Evolutionary conservation across 2,113 vertebrate species (phyloP), one percentile per base, ranked within the genome.

Genomic region (Pao palembangensis): DNA sequence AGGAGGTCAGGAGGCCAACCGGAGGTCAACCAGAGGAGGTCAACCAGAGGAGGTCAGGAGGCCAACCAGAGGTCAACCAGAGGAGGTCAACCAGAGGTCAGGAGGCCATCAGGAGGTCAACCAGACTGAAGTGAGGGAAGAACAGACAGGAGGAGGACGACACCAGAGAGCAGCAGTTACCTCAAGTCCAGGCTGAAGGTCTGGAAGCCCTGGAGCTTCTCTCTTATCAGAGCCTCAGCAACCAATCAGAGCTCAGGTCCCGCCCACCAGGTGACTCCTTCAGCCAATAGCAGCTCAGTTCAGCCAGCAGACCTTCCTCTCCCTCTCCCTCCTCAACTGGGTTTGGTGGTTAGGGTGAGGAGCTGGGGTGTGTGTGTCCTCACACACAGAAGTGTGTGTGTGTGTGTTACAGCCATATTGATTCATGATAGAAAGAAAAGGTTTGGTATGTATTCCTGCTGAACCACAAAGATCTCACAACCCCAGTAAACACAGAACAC

Each of bases 211-310:
- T 51, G 4, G 52, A 21, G 0, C 21, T 25, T 31, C 51, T 58
- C 17, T 41, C 67, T 64, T 72, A 67, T 63, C 31, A 6, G 6
- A 4, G 13, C 7, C 11, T 12, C 18, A 48, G 19, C 53, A 67
- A 28, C 73, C 73, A 79, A 79, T 77, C 67, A 75, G 51, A 69
- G 55, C 51, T 43, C 51, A 51, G 57, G 41, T 51, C 44, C 34
- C 1, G 1, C 31, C 70, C 55, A 25, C 13, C 31, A 55, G n/a
- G 28, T 8, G 5, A 23, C 43, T 51, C 23, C 28, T 0, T 16
- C 17, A 47, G n/a, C 73, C 67, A 77, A 64, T 73, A 8, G 11
- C 7, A 64, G 25, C 1, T 16, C 2, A 51, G 0, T 1, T 20
- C 21, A 18, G 19, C 1, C 38, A 20, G 15, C 17, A 8, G 28